Conservation (phyloP, 2,113 vertebrate genomes). For the Catagonus wagneri region DNA sequence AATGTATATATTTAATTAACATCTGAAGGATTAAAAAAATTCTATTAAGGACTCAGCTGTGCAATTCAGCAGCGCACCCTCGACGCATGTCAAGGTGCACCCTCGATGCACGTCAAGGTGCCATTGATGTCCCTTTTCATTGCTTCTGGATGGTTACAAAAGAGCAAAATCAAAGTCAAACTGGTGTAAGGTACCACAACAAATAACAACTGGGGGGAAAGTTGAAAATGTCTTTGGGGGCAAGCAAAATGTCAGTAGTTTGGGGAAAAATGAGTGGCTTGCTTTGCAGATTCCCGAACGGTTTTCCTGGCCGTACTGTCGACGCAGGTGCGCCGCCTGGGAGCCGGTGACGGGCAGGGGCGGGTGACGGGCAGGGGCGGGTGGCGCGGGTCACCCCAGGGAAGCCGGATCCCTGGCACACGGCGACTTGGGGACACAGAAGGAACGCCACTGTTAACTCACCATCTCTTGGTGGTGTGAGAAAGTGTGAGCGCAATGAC, state of each 20-base stretch:
- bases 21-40: slow-evolving; percentile 45
- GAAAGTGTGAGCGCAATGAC: slow-evolving; percentile 53
- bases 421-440: neutral
- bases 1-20: slow-evolving; percentile 50
- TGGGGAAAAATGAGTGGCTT: neutral
- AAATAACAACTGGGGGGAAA: neutral
- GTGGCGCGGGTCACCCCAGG: neutral
- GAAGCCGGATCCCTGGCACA: neutral
- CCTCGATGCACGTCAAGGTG: neutral
- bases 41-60: slow-evolving; percentile 32
- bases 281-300: neutral
- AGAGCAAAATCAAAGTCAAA: slow-evolving; percentile 48
- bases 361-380: fast-evolving
- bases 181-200: fast-evolving
- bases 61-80: neutral
- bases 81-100: neutral
- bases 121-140: neutral
- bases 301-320: fast-evolving
- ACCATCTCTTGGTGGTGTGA: slow-evolving; percentile 51
- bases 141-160: slow-evolving; percentile 31
- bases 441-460: neutral
- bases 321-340: fast-evolving
- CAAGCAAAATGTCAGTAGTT: neutral
- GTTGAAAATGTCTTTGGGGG: neutral
- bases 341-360: fast-evolving